Evolutionary conservation across 2,888 invertebrate species (phyloP), one percentile per base, ranked within the genome.

Genomic region (Papilio gigon): DNA sequence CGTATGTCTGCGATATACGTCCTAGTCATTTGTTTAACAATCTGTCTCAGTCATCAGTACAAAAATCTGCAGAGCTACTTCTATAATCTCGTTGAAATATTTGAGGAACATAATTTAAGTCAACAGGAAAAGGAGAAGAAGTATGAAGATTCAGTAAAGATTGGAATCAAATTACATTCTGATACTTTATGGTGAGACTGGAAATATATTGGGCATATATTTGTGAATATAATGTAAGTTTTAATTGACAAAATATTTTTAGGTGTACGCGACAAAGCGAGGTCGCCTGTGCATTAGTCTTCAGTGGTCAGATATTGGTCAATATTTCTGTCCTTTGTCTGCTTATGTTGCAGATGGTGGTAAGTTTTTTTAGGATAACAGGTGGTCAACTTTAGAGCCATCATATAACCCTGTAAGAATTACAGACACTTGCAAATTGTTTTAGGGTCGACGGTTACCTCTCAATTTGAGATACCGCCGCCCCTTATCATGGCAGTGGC

Each of bases 51-150:
- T 25, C 74, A 81, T 63, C 88, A 87, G 73, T 87, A 76, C 67
- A 79, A 75, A 61, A 83, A 83, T 68, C 62, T 88, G 30, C 77
- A 80, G 27, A 81, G 79, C 22, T 88, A 87, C 72, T 88, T 87
- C 73, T 63, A 70, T 25, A 77, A 72, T 9, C 78, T 88, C 0
- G 72, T 73, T 4, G 53, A 74, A 0, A 82, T 87, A 53, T 87
- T 87, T 65, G 35, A 74, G 1, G 68, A 71, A 14, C 42, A 73
- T 0, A 66, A 76, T 42, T 56, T 76, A n/a, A 72, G 68, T 25
- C 84, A 83, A n/a, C 35, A 37, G 0, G 76, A 80, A 33, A 85
- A 79, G 27, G 85, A 87, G 70, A 17, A 47, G 0, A 72, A 75
- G 33, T 88, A 83, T 70, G 84, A 83, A 56, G 58, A 77, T 0